Evolutionary conservation across 2,888 invertebrate species (phyloP), one percentile per base, ranked within the genome.

Genomic region (Troides oblongomaculatus): DNA sequence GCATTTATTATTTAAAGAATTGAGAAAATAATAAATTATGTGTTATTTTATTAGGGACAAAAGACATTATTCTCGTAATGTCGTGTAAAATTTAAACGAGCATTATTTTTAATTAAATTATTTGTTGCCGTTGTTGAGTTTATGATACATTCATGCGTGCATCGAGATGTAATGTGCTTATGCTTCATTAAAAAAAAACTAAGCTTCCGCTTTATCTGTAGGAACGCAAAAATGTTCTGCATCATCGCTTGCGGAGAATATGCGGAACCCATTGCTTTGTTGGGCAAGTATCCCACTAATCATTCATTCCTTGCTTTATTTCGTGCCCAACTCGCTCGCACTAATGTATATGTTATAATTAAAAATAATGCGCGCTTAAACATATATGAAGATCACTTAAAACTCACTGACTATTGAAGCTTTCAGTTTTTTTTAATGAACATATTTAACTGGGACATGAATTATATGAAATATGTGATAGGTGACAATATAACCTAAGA

Each of bases 401-500:
- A 17, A 17, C 21, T 18, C 8, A 30, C 59, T 4, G 17, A 25
- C n/a, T 30, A 25, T 30, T 14, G 8, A 3, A 30, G 3, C 30
- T 30, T 30, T 30, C 5, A 30, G 30, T 30, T 30, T 30, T 30
- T 30, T 30, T 30, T 5, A 30, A 30, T 30, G 5, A 30, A 30
- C 5, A 30, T 30, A 30, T 30, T 30, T 30, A 30, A 30, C 30
- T 30, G 30, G 30, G 0, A 30, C 30, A 30, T 30, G 30, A 21
- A 60, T 68, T 71, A 57, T 56, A 30, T 7, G 18, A 60, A 60
- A 57, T 60, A 67, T 60, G 66, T 57, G 72, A 61, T 62, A 69
- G 69, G 25, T 64, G 66, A 65, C 65, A 59, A 60, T 69, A 71
- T 68, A 72, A 66, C 71, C 74, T 73, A 76, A 81, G 84, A 81